Percentiles rank a stretch among this genome's conserved stretches.
Evolutionary conservation across 2,113 vertebrate genomes (phyloP).

Genomic region (Hemichromis elongatus): DNA sequence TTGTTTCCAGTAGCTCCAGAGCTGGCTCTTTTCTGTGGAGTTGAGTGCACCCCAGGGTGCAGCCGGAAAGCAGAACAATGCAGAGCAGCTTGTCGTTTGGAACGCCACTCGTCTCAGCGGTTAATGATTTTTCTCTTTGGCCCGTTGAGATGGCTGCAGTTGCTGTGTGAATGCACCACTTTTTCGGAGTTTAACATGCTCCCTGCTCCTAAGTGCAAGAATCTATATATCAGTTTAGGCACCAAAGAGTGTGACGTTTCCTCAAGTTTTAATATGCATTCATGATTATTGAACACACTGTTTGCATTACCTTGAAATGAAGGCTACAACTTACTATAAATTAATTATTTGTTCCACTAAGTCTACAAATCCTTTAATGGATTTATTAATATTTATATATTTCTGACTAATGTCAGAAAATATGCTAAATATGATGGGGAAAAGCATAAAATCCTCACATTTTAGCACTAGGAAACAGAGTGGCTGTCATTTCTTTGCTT

Average conservation of each 20-base stretch:
- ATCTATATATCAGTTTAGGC: background rate
- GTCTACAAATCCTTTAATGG: background rate
- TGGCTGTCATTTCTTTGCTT: background rate
- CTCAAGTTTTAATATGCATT: background rate
- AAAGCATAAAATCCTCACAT: background rate
- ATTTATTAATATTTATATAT: background rate
- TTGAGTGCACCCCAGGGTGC: conserved; percentile 41
- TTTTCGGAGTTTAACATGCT: background rate
- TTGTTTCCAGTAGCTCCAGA: conserved; percentile 13
- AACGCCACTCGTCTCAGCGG: conserved; percentile 1
- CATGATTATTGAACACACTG: background rate
- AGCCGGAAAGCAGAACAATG: conserved; percentile 36
- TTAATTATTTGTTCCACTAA: background rate
- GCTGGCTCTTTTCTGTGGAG: conserved; percentile 14
- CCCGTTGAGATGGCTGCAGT: background rate
- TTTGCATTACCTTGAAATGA: background rate
- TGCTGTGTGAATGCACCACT: background rate
- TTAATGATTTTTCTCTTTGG: conserved; percentile 32
- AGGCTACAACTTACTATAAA: background rate
- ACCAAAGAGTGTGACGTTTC: background rate
- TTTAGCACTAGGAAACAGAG: background rate
- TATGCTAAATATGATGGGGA: background rate
- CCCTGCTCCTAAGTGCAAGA: background rate
- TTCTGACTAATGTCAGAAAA: background rate
- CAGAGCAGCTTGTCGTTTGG: conserved; percentile 39